phyloP scores from a whole-genome alignment of 2,888 invertebrate genomes.

The Synergus laeviventris region DNA sequence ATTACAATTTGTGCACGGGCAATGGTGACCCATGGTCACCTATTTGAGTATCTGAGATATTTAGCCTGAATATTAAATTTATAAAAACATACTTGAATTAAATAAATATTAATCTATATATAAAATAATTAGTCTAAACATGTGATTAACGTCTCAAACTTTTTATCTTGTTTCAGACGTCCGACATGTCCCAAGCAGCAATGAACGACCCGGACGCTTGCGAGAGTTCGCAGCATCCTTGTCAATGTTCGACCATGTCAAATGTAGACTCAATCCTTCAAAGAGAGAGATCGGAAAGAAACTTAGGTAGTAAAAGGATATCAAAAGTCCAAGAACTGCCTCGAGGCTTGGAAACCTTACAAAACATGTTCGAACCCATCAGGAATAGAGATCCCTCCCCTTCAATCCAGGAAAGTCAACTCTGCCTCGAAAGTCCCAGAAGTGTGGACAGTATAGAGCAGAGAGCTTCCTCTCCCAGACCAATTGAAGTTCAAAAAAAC shows the following conservation, averaged over 20 bases:
- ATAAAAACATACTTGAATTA: too few species aligned
- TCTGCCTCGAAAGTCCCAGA: slow-evolving; percentile 55
- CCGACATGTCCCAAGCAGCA: slow-evolving; percentile 62
- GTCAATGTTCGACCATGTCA: slow-evolving; percentile 62
- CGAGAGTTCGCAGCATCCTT: slow-evolving; percentile 60
- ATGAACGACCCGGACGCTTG: slow-evolving; percentile 56
- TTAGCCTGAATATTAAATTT: too few species aligned
- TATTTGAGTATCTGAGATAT: too few species aligned
- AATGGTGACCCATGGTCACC: too few species aligned
- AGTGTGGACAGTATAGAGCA: slow-evolving; percentile 58
- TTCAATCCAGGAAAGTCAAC: slow-evolving; percentile 57
- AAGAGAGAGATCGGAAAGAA: slow-evolving; percentile 58
- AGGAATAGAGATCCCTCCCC: slow-evolving; percentile 59
- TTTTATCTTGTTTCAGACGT: slow-evolving; percentile 51
- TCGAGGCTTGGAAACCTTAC: slow-evolving; percentile 58
- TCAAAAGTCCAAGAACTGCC: slow-evolving; percentile 58
- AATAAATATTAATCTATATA: too few species aligned
- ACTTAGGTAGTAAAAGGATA: slow-evolving; percentile 54
- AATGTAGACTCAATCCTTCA: slow-evolving; percentile 59
- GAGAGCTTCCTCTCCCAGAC: slow-evolving; percentile 49
- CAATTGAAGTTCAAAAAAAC: slow-evolving; percentile 54
- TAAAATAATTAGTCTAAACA: not conserved
- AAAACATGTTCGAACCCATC: slow-evolving; percentile 61
- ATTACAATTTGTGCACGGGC: too few species aligned
- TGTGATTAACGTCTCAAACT: not conserved